A percentile compares a stretch with the other conserved stretches of the same genome.
phyloP scores from a whole-genome alignment of 2,113 vertebrate species.

The Cyanistes caeruleus region DNA sequence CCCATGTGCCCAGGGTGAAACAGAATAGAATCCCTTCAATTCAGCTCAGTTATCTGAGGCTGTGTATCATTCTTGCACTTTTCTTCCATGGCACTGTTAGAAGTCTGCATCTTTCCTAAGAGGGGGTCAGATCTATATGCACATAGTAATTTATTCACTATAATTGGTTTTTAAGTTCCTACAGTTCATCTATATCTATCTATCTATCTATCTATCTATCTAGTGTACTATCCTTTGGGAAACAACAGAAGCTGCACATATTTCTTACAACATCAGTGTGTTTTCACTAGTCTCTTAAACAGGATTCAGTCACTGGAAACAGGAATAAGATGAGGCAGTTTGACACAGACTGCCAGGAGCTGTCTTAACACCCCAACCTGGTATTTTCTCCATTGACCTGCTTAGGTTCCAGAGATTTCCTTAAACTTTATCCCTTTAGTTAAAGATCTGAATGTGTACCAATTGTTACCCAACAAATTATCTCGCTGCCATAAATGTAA shows the following conservation, averaged over 20 bases:
- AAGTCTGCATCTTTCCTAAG: not conserved
- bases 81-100: not conserved
- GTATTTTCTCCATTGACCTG: not conserved
- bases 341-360: not conserved
- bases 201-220: not conserved
- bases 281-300: not conserved
- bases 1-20: not conserved
- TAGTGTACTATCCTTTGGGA: not conserved
- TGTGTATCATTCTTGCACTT: not conserved
- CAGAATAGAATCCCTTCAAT: not conserved
- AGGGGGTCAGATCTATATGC: not conserved
- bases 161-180: not conserved
- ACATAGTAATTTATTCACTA: not conserved
- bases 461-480: not conserved
- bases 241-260: not conserved
- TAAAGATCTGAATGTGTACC: not conserved
- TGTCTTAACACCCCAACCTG: not conserved
- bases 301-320: not conserved
- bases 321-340: not conserved
- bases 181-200: not conserved
- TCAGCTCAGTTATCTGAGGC: not conserved
- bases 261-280: not conserved
- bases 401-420: not conserved
- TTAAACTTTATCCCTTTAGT: not conserved
- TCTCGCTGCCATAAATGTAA: not conserved